Conservation (phyloP, 2,888 invertebrate genomes). For the Volucella inanis region DNA sequence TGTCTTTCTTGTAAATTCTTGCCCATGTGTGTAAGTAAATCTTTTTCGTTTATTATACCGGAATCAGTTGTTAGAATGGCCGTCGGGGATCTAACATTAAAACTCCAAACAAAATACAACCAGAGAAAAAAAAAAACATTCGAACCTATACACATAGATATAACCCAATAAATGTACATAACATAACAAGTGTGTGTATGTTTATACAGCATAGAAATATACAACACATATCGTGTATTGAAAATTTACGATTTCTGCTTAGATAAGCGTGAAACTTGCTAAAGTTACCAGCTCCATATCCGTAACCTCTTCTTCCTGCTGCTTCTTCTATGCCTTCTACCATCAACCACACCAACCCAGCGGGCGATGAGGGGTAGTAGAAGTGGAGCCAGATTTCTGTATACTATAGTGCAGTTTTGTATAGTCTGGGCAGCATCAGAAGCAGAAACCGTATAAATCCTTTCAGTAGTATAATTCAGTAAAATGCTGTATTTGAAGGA, state of each 20-base stretch:
- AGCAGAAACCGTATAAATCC: slow-evolving; percentile 65
- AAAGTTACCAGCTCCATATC: slow-evolving; percentile 73
- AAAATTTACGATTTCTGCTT: slow-evolving; percentile 74
- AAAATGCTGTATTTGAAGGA: slow-evolving; percentile 67
- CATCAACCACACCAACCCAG: neutral
- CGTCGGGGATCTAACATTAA: slow-evolving; percentile 35
- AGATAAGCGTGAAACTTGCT: slow-evolving; percentile 74
- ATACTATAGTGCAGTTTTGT: neutral
- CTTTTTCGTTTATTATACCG: slow-evolving; percentile 47
- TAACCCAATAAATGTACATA: neutral
- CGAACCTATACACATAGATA: neutral
- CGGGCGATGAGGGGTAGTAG: neutral
- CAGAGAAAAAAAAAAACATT: slow-evolving; percentile 21
- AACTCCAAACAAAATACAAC: slow-evolving; percentile 38
- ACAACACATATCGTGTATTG: slow-evolving; percentile 70
- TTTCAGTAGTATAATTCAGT: slow-evolving; percentile 68
- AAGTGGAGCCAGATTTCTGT: slow-evolving; percentile 39
- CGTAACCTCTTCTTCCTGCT: slow-evolving; percentile 58
- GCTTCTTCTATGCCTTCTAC: neutral
- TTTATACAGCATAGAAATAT: slow-evolving; percentile 30
- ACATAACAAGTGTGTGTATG: neutral
- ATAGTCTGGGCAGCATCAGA: slow-evolving; percentile 46
- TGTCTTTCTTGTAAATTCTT: slow-evolving; percentile 29
- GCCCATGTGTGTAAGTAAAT: slow-evolving; percentile 44
- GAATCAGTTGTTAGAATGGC: slow-evolving; percentile 51